Evolutionary conservation across 2,888 invertebrate species (phyloP), one percentile per base, ranked within the genome.

Genomic region (Choreutis nemorana): DNA sequence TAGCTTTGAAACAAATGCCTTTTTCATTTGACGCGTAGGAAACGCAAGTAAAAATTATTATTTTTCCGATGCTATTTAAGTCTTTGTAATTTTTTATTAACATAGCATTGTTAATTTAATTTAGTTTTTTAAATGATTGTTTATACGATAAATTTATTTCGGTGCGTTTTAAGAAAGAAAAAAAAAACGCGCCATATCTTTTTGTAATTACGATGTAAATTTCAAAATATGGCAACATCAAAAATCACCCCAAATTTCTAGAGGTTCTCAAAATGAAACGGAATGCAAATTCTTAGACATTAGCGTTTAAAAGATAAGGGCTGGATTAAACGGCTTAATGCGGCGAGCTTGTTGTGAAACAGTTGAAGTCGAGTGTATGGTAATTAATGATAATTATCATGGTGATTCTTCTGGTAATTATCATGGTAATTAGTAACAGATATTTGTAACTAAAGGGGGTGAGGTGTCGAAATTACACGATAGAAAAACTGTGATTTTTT

Each of bases 241-340:
- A 32, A 39, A 33, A 37, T 29, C 34, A 23, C 37, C 38, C 37
- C 32, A 42, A 52, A 50, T 46, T 45, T 47, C 45, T 31, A 32
- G 33, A 31, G 50, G 51, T 64, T 60, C 62, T 58, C 51, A 50
- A 51, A 47, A 56, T 51, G 46, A n/a, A 55, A 49, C 50, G 40
- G 40, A 57, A 78, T 77, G 75, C 72, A 70, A 78, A 77, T 78
- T 49, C 45, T 32, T 48, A 59, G 67, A 66, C 77, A 72, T 78
- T 78, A 75, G 67, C 62, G 62, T 46, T 58, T 55, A 50, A 50
- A 58, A 65, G 75, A 77, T 77, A 75, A 77, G 71, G 63, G 65
- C 58, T 54, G 48, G 72, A 75, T 75, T 75, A 75, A 57, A 48
- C 38, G 50, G 48, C 50, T 61, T 59, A 60, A 53, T 50, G 59